Base-by-base conservation (phyloP, 2,888 invertebrate genomes). In the Mesorhabditis belari region DNA sequence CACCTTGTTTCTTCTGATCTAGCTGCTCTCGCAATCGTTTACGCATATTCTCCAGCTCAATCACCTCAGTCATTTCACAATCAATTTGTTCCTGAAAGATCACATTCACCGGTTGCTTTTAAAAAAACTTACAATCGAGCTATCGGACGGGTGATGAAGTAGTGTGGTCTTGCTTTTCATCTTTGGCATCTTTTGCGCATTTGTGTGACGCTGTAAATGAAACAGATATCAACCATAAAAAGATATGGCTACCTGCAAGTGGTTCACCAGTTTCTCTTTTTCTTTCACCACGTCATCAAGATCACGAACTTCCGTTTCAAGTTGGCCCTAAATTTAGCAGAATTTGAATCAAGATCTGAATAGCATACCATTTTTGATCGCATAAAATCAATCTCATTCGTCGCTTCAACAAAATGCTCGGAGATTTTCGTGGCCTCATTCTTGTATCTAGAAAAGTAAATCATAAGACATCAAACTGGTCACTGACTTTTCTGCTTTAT, bases 221-320 rank as follows among this genome's bases (percentile, higher is more conserved):
- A 35, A 12, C 9, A 12, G 17, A 35, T 12, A 9, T 12, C 35
- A 35, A 17, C 9, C 35, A 12, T 9, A 9, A 35, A 35, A 17
- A 12, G 9, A 9, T 35, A 9, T 35, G 17, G 9, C 17, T 35
- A 35, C 35, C 35, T 71, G 71, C 44, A 69, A 55, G 58, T 69
- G 71, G 4, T 55, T 57, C 29, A 68, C 55, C 27, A 71, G 53
- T 23, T 69, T 68, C 17, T 70, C 62, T 55, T 71, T 71, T 29
- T 69, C 71, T 28, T 58, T 57, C 5, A 69, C 44, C n/a, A 63
- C 60, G 28, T 60, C 53, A 9, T 59, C 56, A 19, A 71, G 25
- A 26, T 70, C 68, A n/a, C 28, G 23, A 5, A 69, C 21, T 24
- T 66, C 51, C 23, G 60, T 60, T 27, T 69, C 68, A n/a, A 58